phyloP scores from a whole-genome alignment of 2,797 vertebrate species.

The Fistularia commersonii region DNA sequence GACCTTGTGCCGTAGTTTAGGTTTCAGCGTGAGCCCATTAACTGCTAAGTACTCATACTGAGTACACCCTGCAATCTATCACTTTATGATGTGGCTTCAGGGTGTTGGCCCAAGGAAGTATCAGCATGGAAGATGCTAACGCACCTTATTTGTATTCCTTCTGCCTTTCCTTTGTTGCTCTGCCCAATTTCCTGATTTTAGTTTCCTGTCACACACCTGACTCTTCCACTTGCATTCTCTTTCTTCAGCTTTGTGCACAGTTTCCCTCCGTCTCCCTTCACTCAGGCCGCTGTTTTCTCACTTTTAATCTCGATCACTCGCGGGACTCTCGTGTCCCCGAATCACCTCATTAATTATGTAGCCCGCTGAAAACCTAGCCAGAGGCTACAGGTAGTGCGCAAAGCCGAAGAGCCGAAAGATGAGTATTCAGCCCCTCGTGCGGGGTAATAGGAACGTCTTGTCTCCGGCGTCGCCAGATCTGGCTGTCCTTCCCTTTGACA shows the following conservation, averaged over 20 bases:
- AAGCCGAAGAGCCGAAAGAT: constrained; percentile 26
- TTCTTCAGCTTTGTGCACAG: constrained; percentile 21
- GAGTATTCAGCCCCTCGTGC: constrained; percentile 5
- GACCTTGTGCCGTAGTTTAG: not conserved
- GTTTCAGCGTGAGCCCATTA: constrained; percentile 5
- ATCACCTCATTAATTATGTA: constrained; percentile 58
- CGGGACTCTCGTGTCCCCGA: constrained; percentile 43
- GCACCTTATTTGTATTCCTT: constrained; percentile 46
- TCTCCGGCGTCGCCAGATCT: constrained; percentile 44
- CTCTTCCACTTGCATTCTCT: constrained; percentile 15
- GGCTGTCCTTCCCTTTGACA: constrained; percentile 31
- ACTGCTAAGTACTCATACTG: not conserved
- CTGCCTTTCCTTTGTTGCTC: constrained; percentile 27
- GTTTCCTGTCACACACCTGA: constrained; percentile 53
- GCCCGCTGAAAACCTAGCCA: constrained; percentile 47
- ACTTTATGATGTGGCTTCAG: constrained; percentile 21
- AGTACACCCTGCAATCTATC: constrained; percentile 4
- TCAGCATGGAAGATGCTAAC: constrained; percentile 35
- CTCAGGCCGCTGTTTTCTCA: constrained; percentile 30
- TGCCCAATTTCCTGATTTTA: constrained; percentile 50
- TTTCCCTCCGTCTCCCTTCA: constrained; percentile 24
- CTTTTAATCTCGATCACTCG: constrained; percentile 56
- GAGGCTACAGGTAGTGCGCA: constrained; percentile 44
- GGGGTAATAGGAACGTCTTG: constrained; percentile 21
- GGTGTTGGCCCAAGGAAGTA: constrained; percentile 18